Percentiles rank a stretch among this genome's conserved stretches.
Evolutionary conservation across 2,888 invertebrate genomes (phyloP).

Genomic region (Drosophila borealis): DNA sequence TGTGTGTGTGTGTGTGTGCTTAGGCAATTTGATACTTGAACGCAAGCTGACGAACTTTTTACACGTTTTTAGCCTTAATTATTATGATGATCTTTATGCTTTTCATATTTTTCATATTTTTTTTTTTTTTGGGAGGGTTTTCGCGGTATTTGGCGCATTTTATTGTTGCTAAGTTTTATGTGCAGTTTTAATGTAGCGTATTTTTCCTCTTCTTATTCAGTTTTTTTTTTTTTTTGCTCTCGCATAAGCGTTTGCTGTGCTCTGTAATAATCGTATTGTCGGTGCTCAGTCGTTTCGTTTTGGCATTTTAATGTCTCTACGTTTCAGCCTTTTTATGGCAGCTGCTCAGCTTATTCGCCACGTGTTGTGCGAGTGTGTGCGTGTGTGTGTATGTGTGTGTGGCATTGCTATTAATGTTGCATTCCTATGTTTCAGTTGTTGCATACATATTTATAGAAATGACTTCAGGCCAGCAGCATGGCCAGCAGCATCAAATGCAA

Average conservation of each 20-base stretch:
- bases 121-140: slow-evolving; percentile 10
- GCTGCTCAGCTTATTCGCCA: slow-evolving; percentile 49
- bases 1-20: not conserved
- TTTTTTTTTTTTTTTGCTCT: slow-evolving; percentile 1
- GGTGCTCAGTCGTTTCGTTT: slow-evolving; percentile 41
- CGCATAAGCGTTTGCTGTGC: slow-evolving; percentile 13
- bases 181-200: slow-evolving; percentile 48
- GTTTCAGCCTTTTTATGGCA: slow-evolving; percentile 53
- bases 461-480: slow-evolving; percentile 48
- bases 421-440: slow-evolving; percentile 39
- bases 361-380: slow-evolving; percentile 19
- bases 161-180: slow-evolving; percentile 66
- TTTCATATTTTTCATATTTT: slow-evolving; percentile 6
- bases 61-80: slow-evolving; percentile 40
- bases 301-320: slow-evolving; percentile 44
- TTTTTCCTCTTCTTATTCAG: slow-evolving; percentile 4
- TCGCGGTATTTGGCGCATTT: slow-evolving; percentile 51
- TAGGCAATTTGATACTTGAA: slow-evolving; percentile 33
- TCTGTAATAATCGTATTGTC: slow-evolving; percentile 51
- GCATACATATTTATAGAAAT: slow-evolving; percentile 67
- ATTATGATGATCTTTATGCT: slow-evolving; percentile 43
- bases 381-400: slow-evolving; percentile 9
- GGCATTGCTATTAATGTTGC: slow-evolving; percentile 51
- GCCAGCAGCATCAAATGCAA: slow-evolving; percentile 11
- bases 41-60: slow-evolving; percentile 23